A percentile compares a stretch with the other conserved stretches of the same genome.
Evolutionary conservation across 1,140 invertebrate genomes (phyloP).

Genomic region (Acromyrmex heyeri): DNA sequence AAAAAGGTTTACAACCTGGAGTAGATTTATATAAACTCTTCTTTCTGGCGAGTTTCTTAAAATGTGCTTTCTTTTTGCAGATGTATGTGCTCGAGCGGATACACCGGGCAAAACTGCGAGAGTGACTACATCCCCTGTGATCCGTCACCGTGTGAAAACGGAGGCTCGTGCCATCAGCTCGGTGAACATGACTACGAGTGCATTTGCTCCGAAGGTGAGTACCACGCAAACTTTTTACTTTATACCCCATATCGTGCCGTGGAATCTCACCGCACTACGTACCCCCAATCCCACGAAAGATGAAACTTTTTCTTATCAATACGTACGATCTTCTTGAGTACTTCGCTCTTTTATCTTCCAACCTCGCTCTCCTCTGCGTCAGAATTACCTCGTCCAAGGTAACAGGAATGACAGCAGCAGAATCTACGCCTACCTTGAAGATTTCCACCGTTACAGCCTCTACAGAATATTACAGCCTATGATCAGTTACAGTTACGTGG

Average conservation of each 20-base stretch:
- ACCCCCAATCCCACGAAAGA: constrained; percentile 20
- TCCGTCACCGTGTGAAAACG: constrained; percentile 96
- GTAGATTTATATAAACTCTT: background rate
- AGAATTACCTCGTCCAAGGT: constrained; percentile 24
- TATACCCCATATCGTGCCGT: background rate
- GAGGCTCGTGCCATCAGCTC: constrained; percentile 92
- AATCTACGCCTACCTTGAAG: background rate
- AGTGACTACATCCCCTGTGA: constrained; percentile 96
- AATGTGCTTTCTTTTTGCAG: constrained; percentile 86
- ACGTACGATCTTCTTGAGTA: constrained; percentile 40
- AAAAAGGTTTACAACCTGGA: background rate
- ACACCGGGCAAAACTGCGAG: constrained; percentile 96
- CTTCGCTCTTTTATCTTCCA: background rate
- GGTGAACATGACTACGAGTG: constrained; percentile 94
- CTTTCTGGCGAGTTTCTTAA: background rate
- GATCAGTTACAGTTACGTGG: constrained; percentile 19
- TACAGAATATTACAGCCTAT: background rate
- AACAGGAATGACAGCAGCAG: constrained; percentile 35
- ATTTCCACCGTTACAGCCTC: background rate
- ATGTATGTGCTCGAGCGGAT: constrained; percentile 95
- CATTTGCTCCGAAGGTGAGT: constrained; percentile 95
- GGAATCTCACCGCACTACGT: background rate
- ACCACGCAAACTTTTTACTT: constrained; percentile 17
- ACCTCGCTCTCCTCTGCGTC: constrained; percentile 2
- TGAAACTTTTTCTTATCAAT: constrained; percentile 59